These are phyloP conservation scores for Spilarctia lutea DNA, from an alignment of 2,888 invertebrate species.

Conservation along the genomic window DNA sequence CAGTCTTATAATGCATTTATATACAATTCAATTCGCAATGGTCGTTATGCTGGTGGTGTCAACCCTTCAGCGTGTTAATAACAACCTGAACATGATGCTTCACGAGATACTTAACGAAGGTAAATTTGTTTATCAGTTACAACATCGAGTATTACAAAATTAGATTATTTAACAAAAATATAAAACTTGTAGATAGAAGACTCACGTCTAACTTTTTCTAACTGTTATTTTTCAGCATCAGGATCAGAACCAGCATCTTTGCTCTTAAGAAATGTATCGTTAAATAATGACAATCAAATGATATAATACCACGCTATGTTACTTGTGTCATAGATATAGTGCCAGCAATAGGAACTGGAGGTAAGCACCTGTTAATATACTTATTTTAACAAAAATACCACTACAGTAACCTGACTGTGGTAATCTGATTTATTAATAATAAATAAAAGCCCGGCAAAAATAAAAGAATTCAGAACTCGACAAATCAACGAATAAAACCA, in stretches of 20 bases:
- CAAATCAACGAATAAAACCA: too few species aligned
- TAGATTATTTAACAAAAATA: too few species aligned
- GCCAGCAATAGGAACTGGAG: neutral
- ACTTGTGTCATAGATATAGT: neutral
- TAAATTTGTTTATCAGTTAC: neutral
- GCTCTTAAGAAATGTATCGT: neutral
- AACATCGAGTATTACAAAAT: too few species aligned
- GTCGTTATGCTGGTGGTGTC: neutral
- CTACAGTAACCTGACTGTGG: too few species aligned
- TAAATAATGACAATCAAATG: neutral
- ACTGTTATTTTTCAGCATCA: neutral
- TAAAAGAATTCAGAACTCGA: too few species aligned
- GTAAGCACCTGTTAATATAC: neutral
- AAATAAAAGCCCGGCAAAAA: too few species aligned
- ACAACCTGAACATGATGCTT: neutral
- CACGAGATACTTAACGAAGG: neutral
- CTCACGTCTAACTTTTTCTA: too few species aligned
- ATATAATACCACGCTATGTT: neutral
- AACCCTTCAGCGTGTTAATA: slow-evolving; percentile 4
- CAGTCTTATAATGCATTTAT: neutral
- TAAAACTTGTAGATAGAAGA: too few species aligned
- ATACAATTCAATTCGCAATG: slow-evolving; percentile 2
- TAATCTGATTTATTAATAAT: too few species aligned
- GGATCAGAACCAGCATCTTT: neutral
- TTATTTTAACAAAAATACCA: too few species aligned